Conservation (phyloP, 2,888 invertebrate genomes). For the Tachina fera region DNA sequence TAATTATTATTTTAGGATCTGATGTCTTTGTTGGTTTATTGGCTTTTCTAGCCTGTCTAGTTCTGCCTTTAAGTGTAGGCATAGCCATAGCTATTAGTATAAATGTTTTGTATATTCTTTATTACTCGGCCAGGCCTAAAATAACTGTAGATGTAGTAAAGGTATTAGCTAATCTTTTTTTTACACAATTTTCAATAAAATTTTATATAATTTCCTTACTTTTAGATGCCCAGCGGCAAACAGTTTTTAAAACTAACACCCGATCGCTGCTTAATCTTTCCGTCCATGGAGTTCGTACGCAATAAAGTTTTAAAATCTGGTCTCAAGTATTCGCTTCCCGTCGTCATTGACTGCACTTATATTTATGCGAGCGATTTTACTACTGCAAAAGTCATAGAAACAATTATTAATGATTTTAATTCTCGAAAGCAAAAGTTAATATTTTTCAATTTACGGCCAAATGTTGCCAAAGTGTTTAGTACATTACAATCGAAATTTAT, state of each 20-base stretch:
- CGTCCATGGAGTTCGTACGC: constrained; percentile 94
- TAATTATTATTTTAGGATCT: constrained; percentile 86
- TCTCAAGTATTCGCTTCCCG: constrained; percentile 86
- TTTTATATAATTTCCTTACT: neutral
- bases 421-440: constrained; percentile 89
- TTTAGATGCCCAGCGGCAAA: constrained; percentile 86
- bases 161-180: constrained; percentile 82
- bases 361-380: constrained; percentile 95
- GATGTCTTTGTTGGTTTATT: constrained; percentile 93
- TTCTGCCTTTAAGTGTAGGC: constrained; percentile 92
- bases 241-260: constrained; percentile 93
- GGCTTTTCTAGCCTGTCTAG: constrained; percentile 93
- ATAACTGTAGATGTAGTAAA: constrained; percentile 90
- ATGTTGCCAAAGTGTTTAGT: constrained; percentile 91
- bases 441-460: constrained; percentile 92
- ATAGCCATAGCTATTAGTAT: constrained; percentile 92
- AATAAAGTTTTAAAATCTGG: constrained; percentile 92
- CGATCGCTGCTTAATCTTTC: constrained; percentile 94
- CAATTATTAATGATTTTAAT: constrained; percentile 89
- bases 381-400: constrained; percentile 91
- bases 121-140: constrained; percentile 93
- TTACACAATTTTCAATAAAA: neutral
- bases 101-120: constrained; percentile 92
- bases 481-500: constrained; percentile 83
- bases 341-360: constrained; percentile 93